Evolutionary conservation across 2,113 vertebrate species (phyloP).

Genomic region (Eulemur rufifrons): DNA sequence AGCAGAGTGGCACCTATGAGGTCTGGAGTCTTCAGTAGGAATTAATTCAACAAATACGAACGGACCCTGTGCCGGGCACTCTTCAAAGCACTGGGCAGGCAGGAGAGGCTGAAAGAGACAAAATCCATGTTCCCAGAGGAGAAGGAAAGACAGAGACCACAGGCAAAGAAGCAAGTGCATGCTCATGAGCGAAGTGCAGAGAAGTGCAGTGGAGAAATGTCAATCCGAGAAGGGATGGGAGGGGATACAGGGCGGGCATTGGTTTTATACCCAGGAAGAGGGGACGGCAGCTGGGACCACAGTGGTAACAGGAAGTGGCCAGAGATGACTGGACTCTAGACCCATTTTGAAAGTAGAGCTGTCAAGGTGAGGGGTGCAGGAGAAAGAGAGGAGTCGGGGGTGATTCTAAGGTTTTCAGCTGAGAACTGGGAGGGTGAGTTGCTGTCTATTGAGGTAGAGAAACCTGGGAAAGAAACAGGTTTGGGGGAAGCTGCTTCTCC

Average conservation of each 20-base stretch:
- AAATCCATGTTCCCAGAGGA: neutral
- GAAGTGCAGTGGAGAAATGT: neutral
- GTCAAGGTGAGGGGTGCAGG: fast-evolving
- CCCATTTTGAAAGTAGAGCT: too few species aligned
- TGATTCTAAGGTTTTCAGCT: fast-evolving
- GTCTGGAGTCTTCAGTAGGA: neutral
- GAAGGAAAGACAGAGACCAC: neutral
- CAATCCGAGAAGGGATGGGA: fast-evolving
- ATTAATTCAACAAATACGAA: neutral
- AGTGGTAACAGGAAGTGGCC: neutral
- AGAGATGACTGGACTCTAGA: neutral
- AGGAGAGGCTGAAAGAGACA: neutral
- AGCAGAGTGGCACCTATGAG: fast-evolving
- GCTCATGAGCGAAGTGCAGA: fast-evolving
- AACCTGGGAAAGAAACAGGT: fast-evolving
- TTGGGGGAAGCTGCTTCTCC: neutral
- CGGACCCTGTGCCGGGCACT: fast-evolving
- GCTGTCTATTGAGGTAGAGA: neutral
- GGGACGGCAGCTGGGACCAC: fast-evolving
- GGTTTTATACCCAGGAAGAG: fast-evolving
- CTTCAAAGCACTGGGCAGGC: neutral
- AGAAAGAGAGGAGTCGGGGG: neutral
- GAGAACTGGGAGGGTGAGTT: neutral
- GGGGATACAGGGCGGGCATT: fast-evolving
- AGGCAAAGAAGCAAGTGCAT: fast-evolving